phyloP scores from a whole-genome alignment of 2,888 invertebrate genomes.

The Anagyrus pseudococci region DNA sequence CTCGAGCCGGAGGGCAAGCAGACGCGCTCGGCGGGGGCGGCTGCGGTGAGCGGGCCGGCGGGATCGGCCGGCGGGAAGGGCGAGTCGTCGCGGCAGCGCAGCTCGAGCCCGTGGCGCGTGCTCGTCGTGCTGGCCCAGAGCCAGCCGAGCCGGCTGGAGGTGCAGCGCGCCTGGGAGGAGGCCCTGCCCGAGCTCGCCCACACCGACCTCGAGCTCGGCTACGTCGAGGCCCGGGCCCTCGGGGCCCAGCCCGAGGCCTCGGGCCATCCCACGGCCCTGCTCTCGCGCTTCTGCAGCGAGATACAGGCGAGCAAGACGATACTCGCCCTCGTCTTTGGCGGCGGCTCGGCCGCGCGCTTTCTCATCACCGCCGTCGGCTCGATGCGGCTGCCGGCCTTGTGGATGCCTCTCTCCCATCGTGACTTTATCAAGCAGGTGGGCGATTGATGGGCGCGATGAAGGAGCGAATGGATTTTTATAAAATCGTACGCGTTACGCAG shows the following conservation, averaged over 20 bases:
- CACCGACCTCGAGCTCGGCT: conserved; percentile 55
- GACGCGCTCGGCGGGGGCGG: too few relatives aligned
- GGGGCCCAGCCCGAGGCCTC: conserved; percentile 23
- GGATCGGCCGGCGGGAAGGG: too few relatives aligned
- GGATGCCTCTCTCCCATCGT: conserved; percentile 58
- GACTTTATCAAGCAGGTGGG: conserved; percentile 58
- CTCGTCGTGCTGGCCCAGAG: conserved; percentile 55
- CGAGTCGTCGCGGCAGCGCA: neutral
- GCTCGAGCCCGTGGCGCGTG: conserved; percentile 51
- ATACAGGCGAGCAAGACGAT: conserved; percentile 55
- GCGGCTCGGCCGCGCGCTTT: conserved; percentile 57
- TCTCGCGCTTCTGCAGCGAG: conserved; percentile 57
- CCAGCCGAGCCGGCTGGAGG: conserved; percentile 50
- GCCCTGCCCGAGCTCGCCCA: conserved; percentile 54
- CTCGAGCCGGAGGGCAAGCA: too few relatives aligned
- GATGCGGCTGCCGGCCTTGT: conserved; percentile 55
- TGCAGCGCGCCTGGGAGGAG: conserved; percentile 58
- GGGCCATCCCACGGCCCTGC: conserved; percentile 37
- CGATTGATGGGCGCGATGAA: too few relatives aligned
- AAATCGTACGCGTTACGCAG: too few relatives aligned
- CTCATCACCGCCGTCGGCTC: conserved; percentile 56
- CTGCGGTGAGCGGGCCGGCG: too few relatives aligned
- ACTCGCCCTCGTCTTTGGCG: conserved; percentile 55
- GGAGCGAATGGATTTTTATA: neutral
- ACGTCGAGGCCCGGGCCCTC: conserved; percentile 50